phyloP scores from a whole-genome alignment of 1,140 invertebrate species.

The Nymphalis io region DNA sequence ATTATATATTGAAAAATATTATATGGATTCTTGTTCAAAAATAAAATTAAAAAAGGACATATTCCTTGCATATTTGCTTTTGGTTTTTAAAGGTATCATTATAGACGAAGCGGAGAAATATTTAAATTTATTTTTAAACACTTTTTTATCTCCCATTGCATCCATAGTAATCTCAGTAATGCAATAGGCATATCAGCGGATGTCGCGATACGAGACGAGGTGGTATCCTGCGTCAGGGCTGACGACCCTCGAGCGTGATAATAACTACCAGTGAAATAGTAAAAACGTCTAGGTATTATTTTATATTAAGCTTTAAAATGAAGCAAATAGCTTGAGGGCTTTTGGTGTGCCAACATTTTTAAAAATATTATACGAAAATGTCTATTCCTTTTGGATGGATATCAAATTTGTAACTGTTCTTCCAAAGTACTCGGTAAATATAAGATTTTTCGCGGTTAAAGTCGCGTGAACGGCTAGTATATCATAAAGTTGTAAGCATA shows the following conservation, averaged over 20 bases:
- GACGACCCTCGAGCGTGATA: constrained; percentile 14
- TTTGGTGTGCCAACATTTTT: no score
- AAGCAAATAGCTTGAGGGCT: no score
- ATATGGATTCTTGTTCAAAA: no score
- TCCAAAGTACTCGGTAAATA: not conserved
- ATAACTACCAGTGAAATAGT: constrained; percentile 17
- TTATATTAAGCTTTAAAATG: not conserved
- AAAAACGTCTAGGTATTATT: constrained; percentile 5
- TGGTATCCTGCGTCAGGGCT: constrained; percentile 20
- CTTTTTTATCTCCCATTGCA: constrained; percentile 11
- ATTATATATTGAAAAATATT: no score
- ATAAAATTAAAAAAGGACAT: no score
- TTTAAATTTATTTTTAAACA: constrained; percentile 4
- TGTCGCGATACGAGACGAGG: constrained; percentile 16
- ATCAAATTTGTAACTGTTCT: no score
- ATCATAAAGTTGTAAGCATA: not conserved
- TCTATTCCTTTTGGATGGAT: no score
- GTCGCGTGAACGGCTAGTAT: not conserved
- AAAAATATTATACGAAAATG: no score
- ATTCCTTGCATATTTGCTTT: no score
- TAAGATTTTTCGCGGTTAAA: not conserved
- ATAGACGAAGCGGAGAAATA: not conserved
- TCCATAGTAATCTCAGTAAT: constrained; percentile 16
- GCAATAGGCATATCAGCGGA: constrained; percentile 26
- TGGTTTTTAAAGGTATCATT: no score